Evolutionary conservation across 2,113 vertebrate genomes (phyloP).

Genomic region (Charadrius vociferus): DNA sequence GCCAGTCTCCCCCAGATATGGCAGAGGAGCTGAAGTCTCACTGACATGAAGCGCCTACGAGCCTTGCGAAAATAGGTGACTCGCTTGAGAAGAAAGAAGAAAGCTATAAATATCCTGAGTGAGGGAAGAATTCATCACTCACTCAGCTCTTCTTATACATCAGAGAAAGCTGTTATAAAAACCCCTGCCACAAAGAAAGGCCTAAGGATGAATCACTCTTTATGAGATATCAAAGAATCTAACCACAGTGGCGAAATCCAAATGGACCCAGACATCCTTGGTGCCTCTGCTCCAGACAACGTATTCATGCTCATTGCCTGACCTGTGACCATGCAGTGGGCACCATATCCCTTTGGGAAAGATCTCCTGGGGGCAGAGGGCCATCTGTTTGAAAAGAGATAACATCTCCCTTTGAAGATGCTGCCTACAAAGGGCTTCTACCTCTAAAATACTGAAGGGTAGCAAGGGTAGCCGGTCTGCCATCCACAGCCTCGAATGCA

Average conservation of each 20-base stretch:
- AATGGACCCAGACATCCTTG: neutral
- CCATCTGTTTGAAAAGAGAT: neutral
- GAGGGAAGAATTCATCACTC: conserved; percentile 51
- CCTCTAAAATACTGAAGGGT: neutral
- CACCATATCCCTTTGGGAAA: neutral
- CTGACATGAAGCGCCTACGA: neutral
- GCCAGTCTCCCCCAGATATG: neutral
- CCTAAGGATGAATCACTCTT: conserved; percentile 2
- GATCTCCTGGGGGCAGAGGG: neutral
- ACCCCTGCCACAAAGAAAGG: neutral
- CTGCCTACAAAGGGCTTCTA: neutral
- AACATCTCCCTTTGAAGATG: neutral
- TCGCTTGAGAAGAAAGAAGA: neutral
- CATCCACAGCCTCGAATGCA: neutral
- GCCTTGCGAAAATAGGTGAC: conserved; percentile 32
- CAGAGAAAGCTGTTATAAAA: conserved; percentile 18
- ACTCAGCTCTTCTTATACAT: neutral
- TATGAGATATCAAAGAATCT: neutral
- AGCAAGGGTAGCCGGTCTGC: neutral
- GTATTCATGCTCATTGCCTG: neutral
- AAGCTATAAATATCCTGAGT: conserved; percentile 31
- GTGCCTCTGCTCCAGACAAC: neutral
- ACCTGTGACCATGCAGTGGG: neutral
- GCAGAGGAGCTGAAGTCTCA: neutral
- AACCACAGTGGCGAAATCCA: rapidly evolving